A percentile compares a stretch with the other conserved stretches of the same genome.
Evolutionary conservation across 2,797 vertebrate species (phyloP).

Genomic region (Vipera ursinii): DNA sequence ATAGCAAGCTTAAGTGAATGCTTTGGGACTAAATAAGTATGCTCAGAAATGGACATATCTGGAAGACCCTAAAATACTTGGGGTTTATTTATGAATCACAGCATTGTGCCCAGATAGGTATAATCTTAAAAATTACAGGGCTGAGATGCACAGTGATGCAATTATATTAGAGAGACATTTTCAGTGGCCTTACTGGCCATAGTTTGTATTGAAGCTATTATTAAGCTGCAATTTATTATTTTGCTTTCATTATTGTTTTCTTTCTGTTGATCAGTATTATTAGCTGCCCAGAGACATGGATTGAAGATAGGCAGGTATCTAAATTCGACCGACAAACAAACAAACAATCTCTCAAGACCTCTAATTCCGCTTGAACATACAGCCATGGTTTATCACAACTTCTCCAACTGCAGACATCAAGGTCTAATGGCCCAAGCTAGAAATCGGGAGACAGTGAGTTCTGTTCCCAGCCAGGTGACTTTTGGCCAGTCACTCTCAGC

Average conservation of each 20-base stretch:
- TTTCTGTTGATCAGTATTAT: neutral
- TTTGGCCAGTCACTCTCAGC: neutral
- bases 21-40: neutral
- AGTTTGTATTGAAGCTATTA: constrained; percentile 28
- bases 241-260: neutral
- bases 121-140: constrained; percentile 28
- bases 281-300: neutral
- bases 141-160: neutral
- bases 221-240: neutral
- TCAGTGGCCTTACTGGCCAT: constrained; percentile 18
- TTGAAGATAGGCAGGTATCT: neutral
- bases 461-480: neutral
- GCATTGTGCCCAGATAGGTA: neutral
- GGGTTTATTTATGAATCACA: neutral
- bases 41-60: neutral
- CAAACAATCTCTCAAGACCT: neutral
- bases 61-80: neutral
- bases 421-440: neutral
- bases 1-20: neutral
- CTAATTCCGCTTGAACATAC: neutral
- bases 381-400: neutral
- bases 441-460: neutral
- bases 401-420: neutral
- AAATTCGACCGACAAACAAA: neutral
- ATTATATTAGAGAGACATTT: constrained; percentile 6